Base-by-base conservation (phyloP, 2,113 vertebrate genomes). In the Vidua macroura region DNA sequence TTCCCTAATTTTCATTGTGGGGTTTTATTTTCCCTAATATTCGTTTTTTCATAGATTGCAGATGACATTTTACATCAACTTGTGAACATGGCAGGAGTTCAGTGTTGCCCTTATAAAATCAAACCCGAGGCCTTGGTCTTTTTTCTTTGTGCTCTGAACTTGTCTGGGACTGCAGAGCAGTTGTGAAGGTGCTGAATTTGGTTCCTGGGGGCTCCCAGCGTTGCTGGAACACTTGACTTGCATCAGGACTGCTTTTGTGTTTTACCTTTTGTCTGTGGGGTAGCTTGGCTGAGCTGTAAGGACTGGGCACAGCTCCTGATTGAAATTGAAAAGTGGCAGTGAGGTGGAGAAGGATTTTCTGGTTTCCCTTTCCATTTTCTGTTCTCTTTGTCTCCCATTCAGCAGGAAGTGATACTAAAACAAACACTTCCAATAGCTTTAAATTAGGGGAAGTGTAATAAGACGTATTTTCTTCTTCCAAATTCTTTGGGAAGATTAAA, bases 171-270 rank as follows among this genome's bases (percentile, higher is more conserved):
- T 3, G 3, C 31, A 48, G 35, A 60, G 10, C 10, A 58, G 28
- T 15, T n/a, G 28, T n/a, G 76, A 30, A 73, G 62, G 27, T 37
- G 35, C 3, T 41, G 46, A 39, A 14, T 53, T 73, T 58, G 22
- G 1, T 43, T 88, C 37, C 6, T 55, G 31, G 7, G 18, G 10
- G 2, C 33, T 75, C 48, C 49, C 27, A 63, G 0, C 1, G 0
- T 15, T 76, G 33, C 23, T 30, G 60, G 21, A 35, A 21, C 7
- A 5, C 22, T 20, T 39, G 52, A 13, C 8, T 63, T 63, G 22
- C 25, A 48, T 14, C 35, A 31, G 10, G 23, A 7, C 8, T 68
- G 44, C 14, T 60, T 43, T 25, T 17, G 30, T 16, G 7, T 33
- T 83, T 82, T n/a, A 3, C 10, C 7, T 41, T 13, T 56, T 11